These are phyloP conservation scores for Meloidogyne floridensis DNA, from an alignment of 1,140 invertebrate species.

Conservation along the genomic window DNA sequence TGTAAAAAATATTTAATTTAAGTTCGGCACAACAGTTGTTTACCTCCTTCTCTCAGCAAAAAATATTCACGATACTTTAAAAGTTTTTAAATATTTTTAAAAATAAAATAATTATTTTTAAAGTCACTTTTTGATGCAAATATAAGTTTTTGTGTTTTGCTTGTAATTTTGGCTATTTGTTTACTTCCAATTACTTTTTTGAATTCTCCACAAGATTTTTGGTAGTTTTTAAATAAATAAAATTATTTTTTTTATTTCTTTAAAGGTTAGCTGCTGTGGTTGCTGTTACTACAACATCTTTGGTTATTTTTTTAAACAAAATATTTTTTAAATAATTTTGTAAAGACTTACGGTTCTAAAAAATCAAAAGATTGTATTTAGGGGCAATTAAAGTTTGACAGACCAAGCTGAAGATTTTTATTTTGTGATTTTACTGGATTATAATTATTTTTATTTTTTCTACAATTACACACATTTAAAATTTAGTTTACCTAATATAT, in stretches of 20 bases:
- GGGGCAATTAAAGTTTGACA: too few relatives aligned
- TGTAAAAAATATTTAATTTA: slow-evolving; percentile 68
- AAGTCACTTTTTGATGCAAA: slow-evolving; percentile 68
- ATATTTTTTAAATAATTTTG: too few relatives aligned
- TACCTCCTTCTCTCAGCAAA: slow-evolving; percentile 76
- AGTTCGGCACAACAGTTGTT: slow-evolving; percentile 76
- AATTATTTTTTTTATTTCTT: slow-evolving; percentile 70
- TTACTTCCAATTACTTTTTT: slow-evolving; percentile 75
- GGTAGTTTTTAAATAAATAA: slow-evolving; percentile 68
- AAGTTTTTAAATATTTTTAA: slow-evolving; percentile 68
- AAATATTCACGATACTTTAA: slow-evolving; percentile 69
- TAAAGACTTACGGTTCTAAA: too few relatives aligned
- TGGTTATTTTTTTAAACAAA: slow-evolving; percentile 66
- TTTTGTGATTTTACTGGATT: too few relatives aligned
- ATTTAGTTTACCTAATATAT: too few relatives aligned
- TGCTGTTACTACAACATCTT: slow-evolving; percentile 60
- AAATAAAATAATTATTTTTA: slow-evolving; percentile 68
- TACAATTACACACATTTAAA: too few relatives aligned
- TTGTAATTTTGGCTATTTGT: slow-evolving; percentile 72
- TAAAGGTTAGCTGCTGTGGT: slow-evolving; percentile 55
- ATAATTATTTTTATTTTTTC: too few relatives aligned
- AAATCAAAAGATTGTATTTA: too few relatives aligned
- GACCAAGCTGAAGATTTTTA: too few relatives aligned
- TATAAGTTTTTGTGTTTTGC: slow-evolving; percentile 73
- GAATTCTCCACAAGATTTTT: slow-evolving; percentile 76